Base-by-base conservation (phyloP, 2,113 vertebrate genomes). In the Henicopernis longicauda region DNA sequence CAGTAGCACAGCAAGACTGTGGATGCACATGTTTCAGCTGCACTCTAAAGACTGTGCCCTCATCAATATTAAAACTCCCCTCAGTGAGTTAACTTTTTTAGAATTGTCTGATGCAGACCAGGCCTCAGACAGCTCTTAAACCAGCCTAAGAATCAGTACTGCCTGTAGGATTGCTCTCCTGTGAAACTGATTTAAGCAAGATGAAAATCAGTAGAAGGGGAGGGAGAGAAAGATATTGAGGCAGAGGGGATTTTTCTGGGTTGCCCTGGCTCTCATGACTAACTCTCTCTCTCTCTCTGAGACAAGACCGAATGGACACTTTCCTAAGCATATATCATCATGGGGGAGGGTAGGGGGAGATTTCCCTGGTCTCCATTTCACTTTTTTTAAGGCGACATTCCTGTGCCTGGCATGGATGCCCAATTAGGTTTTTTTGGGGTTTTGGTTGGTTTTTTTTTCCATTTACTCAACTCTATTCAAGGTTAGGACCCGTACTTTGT, bases 11-110 rank as follows among this genome's bases (percentile, higher is more conserved):
- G 67, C 50, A 19, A 22, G 55, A 10, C 13, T 1, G 2, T 3
- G 86, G 74, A 6, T 12, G 58, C 21, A 3, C 25, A 0, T 8
- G 52, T 36, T 49, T 13, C 40, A 4, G 76, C 77, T 57, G 55
- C 22, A 2, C 29, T 3, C 38, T 12, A 14, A 13, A 34, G 15
- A 3, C 34, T 9, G 4, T 5, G 52, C 14, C 65, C 44, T 50
- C 29, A 2, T 4, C 10, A 3, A 1, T 0, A 7, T 7, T 36
- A 25, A 6, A 45, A 6, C 22, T n/a, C n/a, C 17, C 21, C 10
- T 47, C 9, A 3, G 20, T 0, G 13, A n/a, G 36, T 19, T 2
- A 3, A 1, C 4, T 31, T 18, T 47, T n/a, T 16, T 1, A 11
- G 38, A 72, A 25, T 36, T 3, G 13, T 6, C 45, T 44, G 59